A percentile compares a stretch with the other conserved stretches of the same genome.
These are phyloP conservation scores for Gibbula magus DNA, from an alignment of 2,888 invertebrate species.

Conservation along the genomic window DNA sequence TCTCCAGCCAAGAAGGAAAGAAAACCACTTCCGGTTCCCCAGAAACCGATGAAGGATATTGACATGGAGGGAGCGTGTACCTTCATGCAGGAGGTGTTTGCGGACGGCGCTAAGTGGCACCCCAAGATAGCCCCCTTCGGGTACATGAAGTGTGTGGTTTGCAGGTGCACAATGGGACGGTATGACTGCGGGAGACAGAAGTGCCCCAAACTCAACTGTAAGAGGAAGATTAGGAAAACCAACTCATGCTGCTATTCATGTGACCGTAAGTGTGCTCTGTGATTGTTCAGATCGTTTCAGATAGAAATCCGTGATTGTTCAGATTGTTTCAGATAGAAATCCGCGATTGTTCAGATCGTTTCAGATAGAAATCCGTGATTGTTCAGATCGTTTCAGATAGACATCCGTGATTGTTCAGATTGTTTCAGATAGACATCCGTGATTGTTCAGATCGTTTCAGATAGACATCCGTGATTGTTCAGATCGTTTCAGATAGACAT, in stretches of 20 bases:
- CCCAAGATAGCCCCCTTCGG: conserved; percentile 91
- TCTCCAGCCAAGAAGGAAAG: background rate
- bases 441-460: too few species aligned
- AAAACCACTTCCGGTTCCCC: background rate
- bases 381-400: too few species aligned
- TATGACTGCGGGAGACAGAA: conserved; percentile 31
- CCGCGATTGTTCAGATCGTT: too few species aligned
- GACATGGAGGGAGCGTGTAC: conserved; percentile 78
- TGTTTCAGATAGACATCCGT: too few species aligned
- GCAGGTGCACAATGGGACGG: conserved; percentile 82
- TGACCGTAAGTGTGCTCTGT: background rate
- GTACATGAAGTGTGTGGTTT: conserved; percentile 91
- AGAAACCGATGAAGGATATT: conserved; percentile 39
- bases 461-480: too few species aligned
- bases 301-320: too few species aligned
- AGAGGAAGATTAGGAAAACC: conserved; percentile 28
- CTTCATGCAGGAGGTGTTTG: conserved; percentile 81
- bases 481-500: too few species aligned
- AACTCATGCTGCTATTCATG: conserved; percentile 38
- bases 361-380: too few species aligned
- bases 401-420: too few species aligned
- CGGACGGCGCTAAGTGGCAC: conserved; percentile 89
- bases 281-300: too few species aligned
- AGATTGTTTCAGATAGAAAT: too few species aligned
- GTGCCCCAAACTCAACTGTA: conserved; percentile 37